Percentiles rank a stretch among this genome's conserved stretches.
phyloP scores from a whole-genome alignment of 2,797 vertebrate species.

The Enteromius afrohamiltoni region DNA sequence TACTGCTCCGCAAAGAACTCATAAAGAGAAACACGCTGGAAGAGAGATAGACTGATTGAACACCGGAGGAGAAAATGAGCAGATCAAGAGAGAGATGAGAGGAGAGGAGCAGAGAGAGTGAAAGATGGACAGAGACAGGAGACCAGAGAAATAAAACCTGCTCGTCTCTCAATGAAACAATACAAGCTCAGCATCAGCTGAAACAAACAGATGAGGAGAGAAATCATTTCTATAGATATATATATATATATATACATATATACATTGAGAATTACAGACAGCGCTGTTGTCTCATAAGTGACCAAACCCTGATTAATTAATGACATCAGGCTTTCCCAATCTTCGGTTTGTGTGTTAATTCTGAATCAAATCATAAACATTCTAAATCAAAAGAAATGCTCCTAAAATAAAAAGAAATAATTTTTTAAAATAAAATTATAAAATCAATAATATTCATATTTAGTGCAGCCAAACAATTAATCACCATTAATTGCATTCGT shows the following conservation, averaged over 20 bases:
- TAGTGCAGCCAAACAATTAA: too few relatives aligned
- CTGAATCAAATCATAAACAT: background rate
- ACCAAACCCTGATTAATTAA: background rate
- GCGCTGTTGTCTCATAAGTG: too few relatives aligned
- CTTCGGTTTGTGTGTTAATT: background rate
- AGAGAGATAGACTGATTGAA: background rate
- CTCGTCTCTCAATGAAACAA: background rate
- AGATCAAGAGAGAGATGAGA: conserved; percentile 17
- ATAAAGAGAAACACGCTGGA: background rate
- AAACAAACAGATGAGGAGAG: background rate
- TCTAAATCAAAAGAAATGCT: background rate
- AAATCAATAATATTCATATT: too few relatives aligned
- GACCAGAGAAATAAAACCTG: background rate
- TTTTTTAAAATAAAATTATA: too few relatives aligned
- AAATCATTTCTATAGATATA: background rate
- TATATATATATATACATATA: too few relatives aligned
- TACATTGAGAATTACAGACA: too few relatives aligned
- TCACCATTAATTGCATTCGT: too few relatives aligned
- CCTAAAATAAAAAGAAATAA: background rate
- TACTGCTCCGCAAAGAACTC: background rate
- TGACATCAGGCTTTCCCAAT: background rate
- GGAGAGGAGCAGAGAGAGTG: background rate
- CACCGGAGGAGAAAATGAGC: background rate
- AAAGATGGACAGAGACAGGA: background rate
- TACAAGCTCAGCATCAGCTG: background rate